Conservation (phyloP, 2,113 vertebrate species). For the Saguinus midas region DNA sequence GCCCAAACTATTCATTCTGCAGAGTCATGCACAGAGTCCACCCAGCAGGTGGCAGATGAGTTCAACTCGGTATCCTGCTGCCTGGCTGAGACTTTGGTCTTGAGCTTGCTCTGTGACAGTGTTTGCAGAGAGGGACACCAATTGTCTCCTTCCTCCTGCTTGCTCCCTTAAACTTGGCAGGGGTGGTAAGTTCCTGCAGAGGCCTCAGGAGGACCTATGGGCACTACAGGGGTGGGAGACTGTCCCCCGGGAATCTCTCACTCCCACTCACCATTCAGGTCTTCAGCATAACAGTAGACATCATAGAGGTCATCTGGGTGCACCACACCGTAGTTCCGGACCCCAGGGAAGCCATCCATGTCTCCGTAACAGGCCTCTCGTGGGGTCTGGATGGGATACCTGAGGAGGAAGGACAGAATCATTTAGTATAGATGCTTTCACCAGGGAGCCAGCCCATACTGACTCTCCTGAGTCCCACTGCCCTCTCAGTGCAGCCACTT, state of each 20-base stretch:
- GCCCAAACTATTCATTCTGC: background rate
- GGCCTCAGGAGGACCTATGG: background rate
- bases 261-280: slow-evolving; percentile 86
- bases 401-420: slow-evolving; percentile 62
- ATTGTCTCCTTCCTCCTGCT: background rate
- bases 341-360: slow-evolving; percentile 93
- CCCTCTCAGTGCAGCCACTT: background rate
- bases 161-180: background rate
- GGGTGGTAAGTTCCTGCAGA: background rate
- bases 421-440: background rate
- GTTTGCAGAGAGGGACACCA: background rate
- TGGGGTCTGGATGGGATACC: slow-evolving; percentile 94
- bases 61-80: background rate
- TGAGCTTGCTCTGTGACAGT: background rate
- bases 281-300: slow-evolving; percentile 94
- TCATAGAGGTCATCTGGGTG: slow-evolving; percentile 91
- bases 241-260: no score
- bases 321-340: slow-evolving; percentile 92
- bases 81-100: background rate
- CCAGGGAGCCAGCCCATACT: background rate
- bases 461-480: background rate
- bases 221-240: background rate
- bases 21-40: background rate
- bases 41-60: background rate
- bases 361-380: slow-evolving; percentile 94